Conservation (phyloP, 2,888 invertebrate species). For the Xanthia icteritia region DNA sequence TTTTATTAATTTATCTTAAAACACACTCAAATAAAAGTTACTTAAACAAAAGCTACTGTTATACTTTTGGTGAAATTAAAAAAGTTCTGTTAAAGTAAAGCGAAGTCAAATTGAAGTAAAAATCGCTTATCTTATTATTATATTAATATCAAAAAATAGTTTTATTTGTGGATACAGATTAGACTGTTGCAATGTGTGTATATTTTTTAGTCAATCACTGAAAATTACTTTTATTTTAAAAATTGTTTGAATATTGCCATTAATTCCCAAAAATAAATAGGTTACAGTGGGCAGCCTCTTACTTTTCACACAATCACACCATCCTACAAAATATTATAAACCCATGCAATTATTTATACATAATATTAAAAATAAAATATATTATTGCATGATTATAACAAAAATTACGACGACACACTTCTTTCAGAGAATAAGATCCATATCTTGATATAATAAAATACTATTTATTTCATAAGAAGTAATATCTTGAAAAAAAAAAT, state of each 20-base stretch:
- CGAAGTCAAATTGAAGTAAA: slow-evolving; percentile 49
- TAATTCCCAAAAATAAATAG: slow-evolving; percentile 51
- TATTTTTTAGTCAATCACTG: slow-evolving; percentile 35
- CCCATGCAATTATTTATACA: slow-evolving; percentile 60
- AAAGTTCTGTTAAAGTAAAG: slow-evolving; percentile 45
- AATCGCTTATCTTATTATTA: slow-evolving; percentile 53
- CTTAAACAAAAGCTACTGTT: slow-evolving; percentile 55
- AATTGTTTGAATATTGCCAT: slow-evolving; percentile 47
- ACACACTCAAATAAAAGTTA: slow-evolving; percentile 59
- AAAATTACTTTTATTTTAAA: slow-evolving; percentile 32
- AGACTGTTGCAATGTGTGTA: slow-evolving; percentile 45
- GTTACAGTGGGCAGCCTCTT: slow-evolving; percentile 62
- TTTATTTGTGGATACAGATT: slow-evolving; percentile 51
- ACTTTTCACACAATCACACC: slow-evolving; percentile 49
- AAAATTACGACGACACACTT: slow-evolving; percentile 50
- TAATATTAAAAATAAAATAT: slow-evolving; percentile 60
- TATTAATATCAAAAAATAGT: slow-evolving; percentile 61
- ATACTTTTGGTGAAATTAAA: slow-evolving; percentile 50
- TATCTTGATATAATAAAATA: slow-evolving; percentile 56
- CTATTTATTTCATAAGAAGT: slow-evolving; percentile 51
- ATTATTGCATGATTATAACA: slow-evolving; percentile 51
- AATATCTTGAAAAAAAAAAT: slow-evolving; percentile 61
- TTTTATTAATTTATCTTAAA: slow-evolving; percentile 57
- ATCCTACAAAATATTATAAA: slow-evolving; percentile 51
- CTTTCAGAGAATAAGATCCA: slow-evolving; percentile 51